Evolutionary conservation across 2,797 vertebrate species (phyloP).

Genomic region (Halcyon smyrnensis): DNA sequence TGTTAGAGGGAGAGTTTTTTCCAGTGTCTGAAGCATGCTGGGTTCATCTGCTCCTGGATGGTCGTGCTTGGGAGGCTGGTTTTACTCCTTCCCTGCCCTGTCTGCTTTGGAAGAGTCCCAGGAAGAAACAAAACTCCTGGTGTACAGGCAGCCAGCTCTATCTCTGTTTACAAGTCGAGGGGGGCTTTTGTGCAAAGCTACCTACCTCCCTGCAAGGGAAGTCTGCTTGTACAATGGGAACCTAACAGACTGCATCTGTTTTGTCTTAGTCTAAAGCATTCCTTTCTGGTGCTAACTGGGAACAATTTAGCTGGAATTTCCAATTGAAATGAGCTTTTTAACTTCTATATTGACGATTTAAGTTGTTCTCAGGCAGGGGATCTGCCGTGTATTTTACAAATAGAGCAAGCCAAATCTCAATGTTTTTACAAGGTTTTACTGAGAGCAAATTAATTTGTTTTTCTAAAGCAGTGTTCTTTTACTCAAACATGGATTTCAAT

Average conservation of each 20-base stretch:
- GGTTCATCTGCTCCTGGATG: neutral
- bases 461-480: neutral
- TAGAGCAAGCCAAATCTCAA: neutral
- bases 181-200: conserved; percentile 30
- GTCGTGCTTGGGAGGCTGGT: neutral
- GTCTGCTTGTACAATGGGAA: conserved; percentile 53
- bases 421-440: conserved; percentile 30
- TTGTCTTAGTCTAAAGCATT: conserved; percentile 72
- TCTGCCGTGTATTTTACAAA: conserved; percentile 39
- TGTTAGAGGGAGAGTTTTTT: neutral
- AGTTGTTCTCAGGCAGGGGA: conserved; percentile 50
- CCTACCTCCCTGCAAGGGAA: conserved; percentile 63
- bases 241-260: conserved; percentile 67
- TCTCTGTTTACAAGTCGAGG: conserved; percentile 37
- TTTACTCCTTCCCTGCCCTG: neutral
- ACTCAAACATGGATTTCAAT: neutral
- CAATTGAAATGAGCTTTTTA: conserved; percentile 61
- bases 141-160: neutral
- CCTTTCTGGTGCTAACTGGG: conserved; percentile 72
- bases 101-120: neutral
- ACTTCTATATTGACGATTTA: conserved; percentile 46
- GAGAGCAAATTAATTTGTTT: neutral
- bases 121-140: neutral
- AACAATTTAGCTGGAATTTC: conserved; percentile 74
- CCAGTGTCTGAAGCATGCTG: neutral